Evolutionary conservation across 1,140 invertebrate species (phyloP).

Genomic region (Heliconius himera): DNA sequence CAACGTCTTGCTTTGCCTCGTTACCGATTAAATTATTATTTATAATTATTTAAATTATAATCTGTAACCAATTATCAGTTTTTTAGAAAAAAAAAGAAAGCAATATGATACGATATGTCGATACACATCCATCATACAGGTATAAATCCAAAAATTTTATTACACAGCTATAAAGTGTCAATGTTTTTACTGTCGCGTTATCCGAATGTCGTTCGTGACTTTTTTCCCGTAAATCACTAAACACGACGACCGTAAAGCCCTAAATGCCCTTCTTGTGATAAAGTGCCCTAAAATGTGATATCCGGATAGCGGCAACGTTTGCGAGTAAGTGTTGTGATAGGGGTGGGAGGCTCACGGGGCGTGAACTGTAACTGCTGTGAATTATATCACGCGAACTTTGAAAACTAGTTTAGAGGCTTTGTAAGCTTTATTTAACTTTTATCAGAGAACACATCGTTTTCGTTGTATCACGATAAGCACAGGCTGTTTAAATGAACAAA

Average conservation of each 20-base stretch:
- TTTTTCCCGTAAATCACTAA: slow-evolving; percentile 46
- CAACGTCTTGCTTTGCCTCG: no score
- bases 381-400: slow-evolving; percentile 49
- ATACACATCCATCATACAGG: not conserved
- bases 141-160: slow-evolving; percentile 25
- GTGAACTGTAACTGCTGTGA: slow-evolving; percentile 49
- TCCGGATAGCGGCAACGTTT: slow-evolving; percentile 40
- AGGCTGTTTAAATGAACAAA: slow-evolving; percentile 26
- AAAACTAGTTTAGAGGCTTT: slow-evolving; percentile 54
- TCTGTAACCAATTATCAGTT: no score
- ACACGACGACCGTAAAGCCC: slow-evolving; percentile 41
- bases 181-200: slow-evolving; percentile 34
- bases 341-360: slow-evolving; percentile 39
- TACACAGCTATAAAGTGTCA: slow-evolving; percentile 37
- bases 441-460: slow-evolving; percentile 45
- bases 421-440: slow-evolving; percentile 60
- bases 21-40: no score
- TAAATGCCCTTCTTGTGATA: slow-evolving; percentile 36
- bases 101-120: no score
- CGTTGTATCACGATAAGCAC: slow-evolving; percentile 49
- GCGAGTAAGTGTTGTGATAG: slow-evolving; percentile 56
- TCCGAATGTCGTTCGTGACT: slow-evolving; percentile 39
- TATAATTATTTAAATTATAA: no score
- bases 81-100: not conserved
- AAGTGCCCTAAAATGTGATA: slow-evolving; percentile 44